These are phyloP conservation scores for Hippocampus barbouri DNA, from an alignment of 2,113 vertebrate species.

Conservation along the genomic window DNA sequence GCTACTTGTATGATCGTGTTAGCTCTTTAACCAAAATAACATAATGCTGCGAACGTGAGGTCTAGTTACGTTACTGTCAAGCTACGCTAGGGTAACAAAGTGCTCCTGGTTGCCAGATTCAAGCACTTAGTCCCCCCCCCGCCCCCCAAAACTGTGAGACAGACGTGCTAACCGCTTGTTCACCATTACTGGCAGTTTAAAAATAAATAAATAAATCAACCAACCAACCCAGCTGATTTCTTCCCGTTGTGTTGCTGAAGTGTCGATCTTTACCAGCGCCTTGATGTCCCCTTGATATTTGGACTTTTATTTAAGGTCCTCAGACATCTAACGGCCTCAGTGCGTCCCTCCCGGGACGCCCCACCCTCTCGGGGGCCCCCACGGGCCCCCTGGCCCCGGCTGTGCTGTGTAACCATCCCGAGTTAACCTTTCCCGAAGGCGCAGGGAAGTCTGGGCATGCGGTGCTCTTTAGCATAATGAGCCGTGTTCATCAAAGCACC, in stretches of 20 bases:
- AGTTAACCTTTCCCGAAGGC: conserved; percentile 84
- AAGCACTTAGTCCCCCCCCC: not conserved
- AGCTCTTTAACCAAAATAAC: not conserved
- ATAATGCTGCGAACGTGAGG: not conserved
- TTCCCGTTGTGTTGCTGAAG: not conserved
- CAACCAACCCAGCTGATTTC: conserved; percentile 13
- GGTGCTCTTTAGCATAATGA: conserved; percentile 82
- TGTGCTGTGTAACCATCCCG: conserved; percentile 75
- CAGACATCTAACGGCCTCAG: conserved; percentile 56
- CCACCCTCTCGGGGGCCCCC: conserved; percentile 18
- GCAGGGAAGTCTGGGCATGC: conserved; percentile 73
- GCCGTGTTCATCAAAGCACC: conserved; percentile 77
- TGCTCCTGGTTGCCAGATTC: not conserved
- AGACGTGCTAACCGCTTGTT: not conserved
- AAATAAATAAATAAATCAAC: not conserved
- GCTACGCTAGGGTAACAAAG: not conserved
- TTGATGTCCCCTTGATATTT: conserved; percentile 63
- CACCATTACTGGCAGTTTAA: not conserved
- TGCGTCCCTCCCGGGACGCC: conserved; percentile 37
- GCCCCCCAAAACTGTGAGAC: not conserved
- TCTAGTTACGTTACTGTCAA: not conserved
- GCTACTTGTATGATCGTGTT: not conserved
- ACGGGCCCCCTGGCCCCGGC: conserved; percentile 62
- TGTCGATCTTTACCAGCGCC: conserved; percentile 14
- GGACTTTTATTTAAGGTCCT: conserved; percentile 56